Percentiles rank a stretch among this genome's conserved stretches.
Evolutionary conservation across 2,888 invertebrate species (phyloP).

Genomic region (Orthosia cruda): DNA sequence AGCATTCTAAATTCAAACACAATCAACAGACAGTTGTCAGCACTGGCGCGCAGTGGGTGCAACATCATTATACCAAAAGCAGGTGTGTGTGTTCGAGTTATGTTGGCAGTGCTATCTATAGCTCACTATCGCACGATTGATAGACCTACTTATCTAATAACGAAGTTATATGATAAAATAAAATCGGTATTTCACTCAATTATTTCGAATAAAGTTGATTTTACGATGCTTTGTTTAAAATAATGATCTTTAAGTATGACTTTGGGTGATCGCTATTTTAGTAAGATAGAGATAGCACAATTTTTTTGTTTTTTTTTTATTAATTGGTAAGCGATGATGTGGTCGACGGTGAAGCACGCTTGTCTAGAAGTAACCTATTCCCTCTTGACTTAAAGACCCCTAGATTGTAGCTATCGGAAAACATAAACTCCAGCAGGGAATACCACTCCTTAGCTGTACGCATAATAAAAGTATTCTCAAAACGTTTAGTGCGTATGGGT

Average conservation of each 20-base stretch:
- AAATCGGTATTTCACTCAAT: constrained; percentile 50
- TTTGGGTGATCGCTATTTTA: constrained; percentile 26
- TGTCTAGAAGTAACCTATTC: no score
- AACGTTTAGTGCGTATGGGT: no score
- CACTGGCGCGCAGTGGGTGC: constrained; percentile 51
- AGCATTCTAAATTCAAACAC: constrained; percentile 37
- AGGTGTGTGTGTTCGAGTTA: constrained; percentile 61
- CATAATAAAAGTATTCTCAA: no score
- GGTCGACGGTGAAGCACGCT: no score
- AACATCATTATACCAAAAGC: constrained; percentile 52
- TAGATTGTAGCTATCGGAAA: no score
- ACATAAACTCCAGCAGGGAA: no score
- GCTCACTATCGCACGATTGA: constrained; percentile 42
- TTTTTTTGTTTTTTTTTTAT: no score
- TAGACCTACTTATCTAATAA: constrained; percentile 52
- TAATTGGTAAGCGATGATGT: no score
- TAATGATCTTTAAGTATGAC: constrained; percentile 42
- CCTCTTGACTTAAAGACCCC: no score
- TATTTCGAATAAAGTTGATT: constrained; percentile 40
- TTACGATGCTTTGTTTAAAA: constrained; percentile 44
- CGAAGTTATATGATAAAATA: constrained; percentile 53
- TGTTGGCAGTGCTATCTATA: constrained; percentile 63
- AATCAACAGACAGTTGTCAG: constrained; percentile 51
- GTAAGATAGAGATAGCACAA: constrained; percentile 18
- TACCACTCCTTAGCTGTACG: no score